Conservation (phyloP, 2,113 vertebrate species). For the Accipiter virgatus region DNA sequence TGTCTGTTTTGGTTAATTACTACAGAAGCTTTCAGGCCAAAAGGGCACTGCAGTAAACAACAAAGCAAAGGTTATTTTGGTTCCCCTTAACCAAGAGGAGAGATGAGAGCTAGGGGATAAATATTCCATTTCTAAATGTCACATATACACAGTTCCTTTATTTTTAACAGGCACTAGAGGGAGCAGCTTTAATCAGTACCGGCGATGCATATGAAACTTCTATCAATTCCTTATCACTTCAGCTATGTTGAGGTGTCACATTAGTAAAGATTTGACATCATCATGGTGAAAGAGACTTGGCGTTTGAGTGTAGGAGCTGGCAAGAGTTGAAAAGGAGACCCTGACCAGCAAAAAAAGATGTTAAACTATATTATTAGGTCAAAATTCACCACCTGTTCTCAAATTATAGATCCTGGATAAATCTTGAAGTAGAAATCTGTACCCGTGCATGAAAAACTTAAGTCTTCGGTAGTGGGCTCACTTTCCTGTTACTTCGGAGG, state of each 20-base stretch:
- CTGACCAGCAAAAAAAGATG: not conserved
- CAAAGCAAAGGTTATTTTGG: not conserved
- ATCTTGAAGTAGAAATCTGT: not conserved
- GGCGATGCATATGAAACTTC: not conserved
- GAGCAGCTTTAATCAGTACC: not conserved
- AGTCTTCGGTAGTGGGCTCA: not conserved
- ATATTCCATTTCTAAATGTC: not conserved
- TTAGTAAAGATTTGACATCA: not conserved
- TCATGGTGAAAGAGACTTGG: not conserved
- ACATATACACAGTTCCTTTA: not conserved
- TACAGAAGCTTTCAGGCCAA: not conserved
- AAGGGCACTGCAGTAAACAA: not conserved
- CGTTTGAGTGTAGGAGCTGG: not conserved
- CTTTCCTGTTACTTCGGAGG: not conserved
- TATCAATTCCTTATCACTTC: not conserved
- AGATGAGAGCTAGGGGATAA: not conserved
- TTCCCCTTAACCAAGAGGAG: not conserved
- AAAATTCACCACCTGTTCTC: not conserved
- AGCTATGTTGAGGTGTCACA: not conserved
- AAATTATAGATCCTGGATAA: not conserved
- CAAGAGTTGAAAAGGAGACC: not conserved
- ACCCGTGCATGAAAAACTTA: not conserved
- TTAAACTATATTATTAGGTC: not conserved
- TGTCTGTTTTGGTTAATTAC: not conserved
- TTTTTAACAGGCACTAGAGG: not conserved